These are phyloP conservation scores for Leucopsar rothschildi DNA, from an alignment of 2,113 vertebrate genomes.

Conservation along the genomic window DNA sequence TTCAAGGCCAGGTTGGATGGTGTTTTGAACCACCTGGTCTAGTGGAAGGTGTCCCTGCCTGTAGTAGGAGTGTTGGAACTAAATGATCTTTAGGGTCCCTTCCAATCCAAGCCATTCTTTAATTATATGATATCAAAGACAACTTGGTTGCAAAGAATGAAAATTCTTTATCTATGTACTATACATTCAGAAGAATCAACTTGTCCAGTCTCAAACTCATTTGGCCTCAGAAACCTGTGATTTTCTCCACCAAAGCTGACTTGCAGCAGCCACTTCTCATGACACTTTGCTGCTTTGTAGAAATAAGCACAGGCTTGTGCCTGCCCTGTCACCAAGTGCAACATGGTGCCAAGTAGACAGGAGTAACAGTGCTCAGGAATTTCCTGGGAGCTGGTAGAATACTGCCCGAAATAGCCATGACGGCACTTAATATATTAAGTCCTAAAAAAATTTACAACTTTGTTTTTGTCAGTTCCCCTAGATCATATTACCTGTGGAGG, in stretches of 20 bases:
- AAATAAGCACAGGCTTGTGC: background rate
- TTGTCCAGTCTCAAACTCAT: background rate
- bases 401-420: background rate
- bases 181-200: background rate
- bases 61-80: background rate
- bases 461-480: background rate
- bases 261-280: background rate
- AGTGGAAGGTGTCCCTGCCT: background rate
- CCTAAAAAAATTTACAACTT: background rate
- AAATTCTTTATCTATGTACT: background rate
- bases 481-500: background rate
- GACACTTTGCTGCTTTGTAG: background rate
- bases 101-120: background rate
- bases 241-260: background rate
- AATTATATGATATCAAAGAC: background rate
- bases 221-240: background rate
- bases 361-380: background rate
- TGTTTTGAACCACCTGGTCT: background rate
- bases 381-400: background rate
- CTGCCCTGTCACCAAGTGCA: background rate
- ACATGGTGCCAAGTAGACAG: rapidly evolving
- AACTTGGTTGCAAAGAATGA: background rate
- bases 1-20: background rate
- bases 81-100: background rate
- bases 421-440: background rate